These are phyloP conservation scores for Noctuana brunneofusca DNA, from an alignment of 2,888 invertebrate genomes.

Conservation along the genomic window DNA sequence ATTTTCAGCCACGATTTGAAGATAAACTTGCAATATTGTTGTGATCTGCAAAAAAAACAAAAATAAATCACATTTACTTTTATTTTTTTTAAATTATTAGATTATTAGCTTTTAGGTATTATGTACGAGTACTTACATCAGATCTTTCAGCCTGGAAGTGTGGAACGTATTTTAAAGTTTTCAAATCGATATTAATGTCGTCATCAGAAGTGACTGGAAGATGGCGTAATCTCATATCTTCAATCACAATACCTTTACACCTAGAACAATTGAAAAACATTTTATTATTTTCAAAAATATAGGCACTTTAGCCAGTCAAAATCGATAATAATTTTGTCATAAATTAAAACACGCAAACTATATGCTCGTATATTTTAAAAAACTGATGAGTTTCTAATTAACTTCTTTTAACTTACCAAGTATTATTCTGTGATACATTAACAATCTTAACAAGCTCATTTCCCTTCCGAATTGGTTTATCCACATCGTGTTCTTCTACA, in stretches of 20 bases:
- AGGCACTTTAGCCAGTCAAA: too few species aligned
- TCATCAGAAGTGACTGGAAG: constrained; percentile 36
- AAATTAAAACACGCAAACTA: too few species aligned
- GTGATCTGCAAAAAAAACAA: constrained; percentile 40
- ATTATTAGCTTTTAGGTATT: background rate
- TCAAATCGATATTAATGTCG: constrained; percentile 36
- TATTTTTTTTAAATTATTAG: too few species aligned
- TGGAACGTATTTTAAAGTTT: constrained; percentile 48
- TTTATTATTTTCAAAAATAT: too few species aligned
- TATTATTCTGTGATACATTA: constrained; percentile 40
- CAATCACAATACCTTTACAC: constrained; percentile 56
- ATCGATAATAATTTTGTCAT: too few species aligned
- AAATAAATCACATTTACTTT: too few species aligned
- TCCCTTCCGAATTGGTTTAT: background rate
- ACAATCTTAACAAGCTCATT: constrained; percentile 33
- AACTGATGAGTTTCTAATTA: too few species aligned
- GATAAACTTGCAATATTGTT: constrained; percentile 41
- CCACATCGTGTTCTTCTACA: constrained; percentile 42
- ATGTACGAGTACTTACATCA: constrained; percentile 46
- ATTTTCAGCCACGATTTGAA: constrained; percentile 53
- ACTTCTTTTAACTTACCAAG: constrained; percentile 44
- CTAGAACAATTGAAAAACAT: too few species aligned
- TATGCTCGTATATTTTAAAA: too few species aligned
- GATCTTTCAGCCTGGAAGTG: constrained; percentile 41
- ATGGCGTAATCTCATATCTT: constrained; percentile 47